Conservation (phyloP, 2,888 invertebrate species). For the Hemithea aestivaria region DNA sequence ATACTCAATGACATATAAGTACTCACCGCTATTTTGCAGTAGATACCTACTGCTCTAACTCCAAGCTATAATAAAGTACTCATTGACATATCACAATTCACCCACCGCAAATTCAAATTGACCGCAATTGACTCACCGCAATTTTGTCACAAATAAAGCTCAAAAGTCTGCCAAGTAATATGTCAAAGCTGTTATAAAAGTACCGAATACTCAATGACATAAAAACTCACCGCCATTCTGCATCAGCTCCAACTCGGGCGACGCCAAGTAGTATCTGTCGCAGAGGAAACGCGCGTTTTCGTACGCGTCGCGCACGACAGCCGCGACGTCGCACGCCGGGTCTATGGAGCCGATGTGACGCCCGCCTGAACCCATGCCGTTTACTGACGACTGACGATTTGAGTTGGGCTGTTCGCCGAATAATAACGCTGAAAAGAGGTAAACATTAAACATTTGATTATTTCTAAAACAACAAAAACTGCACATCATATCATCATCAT, state of each 20-base stretch:
- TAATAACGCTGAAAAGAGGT: conserved; percentile 81
- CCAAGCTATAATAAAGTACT: no score
- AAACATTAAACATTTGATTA: neutral
- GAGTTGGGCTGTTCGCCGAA: conserved; percentile 84
- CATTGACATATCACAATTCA: no score
- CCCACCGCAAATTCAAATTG: no score
- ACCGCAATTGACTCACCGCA: neutral
- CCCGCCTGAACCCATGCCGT: conserved; percentile 76
- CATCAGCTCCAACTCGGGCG: conserved; percentile 91
- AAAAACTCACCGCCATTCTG: conserved; percentile 85
- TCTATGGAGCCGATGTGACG: conserved; percentile 98
- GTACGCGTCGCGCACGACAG: conserved; percentile 96
- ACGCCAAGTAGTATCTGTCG: conserved; percentile 97
- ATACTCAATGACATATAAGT: no score
- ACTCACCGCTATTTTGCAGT: no score
- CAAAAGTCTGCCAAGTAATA: no score
- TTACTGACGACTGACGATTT: conserved; percentile 53
- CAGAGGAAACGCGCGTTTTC: conserved; percentile 98
- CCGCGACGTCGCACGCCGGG: conserved; percentile 94
- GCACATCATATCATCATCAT: no score
- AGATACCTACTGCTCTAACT: no score
- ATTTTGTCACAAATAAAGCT: no score
- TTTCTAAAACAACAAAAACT: no score
- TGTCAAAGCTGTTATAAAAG: no score
- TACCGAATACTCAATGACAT: no score